These are phyloP conservation scores for Pseudobourletiella spinata DNA, from an alignment of 1,140 invertebrate genomes.

Conservation along the genomic window DNA sequence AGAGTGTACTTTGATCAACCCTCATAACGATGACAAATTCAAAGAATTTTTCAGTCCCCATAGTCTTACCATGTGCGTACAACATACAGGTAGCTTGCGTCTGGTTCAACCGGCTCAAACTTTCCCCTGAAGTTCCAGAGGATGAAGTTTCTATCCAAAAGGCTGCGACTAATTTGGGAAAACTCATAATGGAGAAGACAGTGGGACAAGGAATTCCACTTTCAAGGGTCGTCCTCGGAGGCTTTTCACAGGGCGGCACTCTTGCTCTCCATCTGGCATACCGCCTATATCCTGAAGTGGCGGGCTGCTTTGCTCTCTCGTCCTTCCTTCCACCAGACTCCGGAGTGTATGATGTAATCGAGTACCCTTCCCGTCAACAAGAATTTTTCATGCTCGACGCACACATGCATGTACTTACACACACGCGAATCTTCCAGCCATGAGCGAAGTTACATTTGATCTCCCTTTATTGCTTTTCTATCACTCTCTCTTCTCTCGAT, in stretches of 20 bases:
- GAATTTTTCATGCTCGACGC: neutral
- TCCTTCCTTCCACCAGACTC: constrained; percentile 62
- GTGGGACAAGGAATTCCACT: constrained; percentile 49
- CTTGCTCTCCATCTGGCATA: constrained; percentile 55
- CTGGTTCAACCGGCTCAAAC: constrained; percentile 58
- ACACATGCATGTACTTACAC: neutral
- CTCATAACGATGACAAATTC: too few relatives aligned
- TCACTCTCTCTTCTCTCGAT: neutral
- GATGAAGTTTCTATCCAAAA: constrained; percentile 49
- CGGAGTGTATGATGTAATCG: constrained; percentile 50
- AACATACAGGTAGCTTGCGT: constrained; percentile 41
- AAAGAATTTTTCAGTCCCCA: too few relatives aligned
- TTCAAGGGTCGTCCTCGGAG: constrained; percentile 58
- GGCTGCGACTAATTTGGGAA: constrained; percentile 48
- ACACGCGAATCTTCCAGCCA: neutral
- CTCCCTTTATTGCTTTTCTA: too few relatives aligned
- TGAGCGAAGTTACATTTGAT: neutral
- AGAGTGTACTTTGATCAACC: too few relatives aligned
- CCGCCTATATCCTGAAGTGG: constrained; percentile 50
- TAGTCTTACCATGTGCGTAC: neutral
- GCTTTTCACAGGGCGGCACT: constrained; percentile 67
- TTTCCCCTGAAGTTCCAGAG: constrained; percentile 52
- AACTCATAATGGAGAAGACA: constrained; percentile 53
- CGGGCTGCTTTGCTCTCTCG: constrained; percentile 59
- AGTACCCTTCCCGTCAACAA: neutral